phyloP scores from a whole-genome alignment of 2,888 invertebrate genomes.

The Cremastinae sp. region DNA sequence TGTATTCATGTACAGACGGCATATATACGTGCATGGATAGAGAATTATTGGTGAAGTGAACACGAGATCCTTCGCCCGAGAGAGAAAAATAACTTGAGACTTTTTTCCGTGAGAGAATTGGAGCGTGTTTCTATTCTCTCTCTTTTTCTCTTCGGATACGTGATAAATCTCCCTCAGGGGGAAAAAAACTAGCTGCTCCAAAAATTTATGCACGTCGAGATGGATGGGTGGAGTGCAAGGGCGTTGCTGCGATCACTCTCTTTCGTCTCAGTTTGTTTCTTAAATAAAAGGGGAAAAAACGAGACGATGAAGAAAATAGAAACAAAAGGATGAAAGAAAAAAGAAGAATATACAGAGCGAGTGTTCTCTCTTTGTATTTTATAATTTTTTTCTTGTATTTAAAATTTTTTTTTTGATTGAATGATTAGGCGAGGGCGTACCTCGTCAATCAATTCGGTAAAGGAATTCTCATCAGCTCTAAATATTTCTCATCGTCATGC shows the following conservation, averaged over 20 bases:
- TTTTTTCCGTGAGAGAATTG: constrained; percentile 44
- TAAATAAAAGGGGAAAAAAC: constrained; percentile 38
- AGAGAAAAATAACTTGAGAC: constrained; percentile 31
- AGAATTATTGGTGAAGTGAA: constrained; percentile 37
- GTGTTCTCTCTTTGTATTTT: constrained; percentile 40
- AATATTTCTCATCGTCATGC: constrained; percentile 67
- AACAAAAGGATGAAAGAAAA: constrained; percentile 12
- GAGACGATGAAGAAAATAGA: constrained; percentile 16
- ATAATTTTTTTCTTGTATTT: constrained; percentile 70
- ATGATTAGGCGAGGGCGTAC: constrained; percentile 75
- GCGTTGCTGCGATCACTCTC: constrained; percentile 70
- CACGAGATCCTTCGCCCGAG: constrained; percentile 39
- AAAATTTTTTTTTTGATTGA: constrained; percentile 70
- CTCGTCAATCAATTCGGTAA: constrained; percentile 70
- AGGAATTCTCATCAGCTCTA: too few species aligned
- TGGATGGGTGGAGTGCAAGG: constrained; percentile 77
- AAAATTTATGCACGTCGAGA: constrained; percentile 76
- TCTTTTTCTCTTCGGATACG: constrained; percentile 57
- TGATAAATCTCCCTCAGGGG: constrained; percentile 74
- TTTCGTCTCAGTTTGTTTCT: constrained; percentile 55
- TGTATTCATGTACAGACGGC: constrained; percentile 32
- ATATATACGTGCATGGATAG: constrained; percentile 18
- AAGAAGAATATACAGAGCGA: constrained; percentile 19
- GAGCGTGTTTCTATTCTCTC: constrained; percentile 28
- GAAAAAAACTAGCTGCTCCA: constrained; percentile 72